phyloP scores from a whole-genome alignment of 1,140 invertebrate species.

The Drosophila hydei region DNA sequence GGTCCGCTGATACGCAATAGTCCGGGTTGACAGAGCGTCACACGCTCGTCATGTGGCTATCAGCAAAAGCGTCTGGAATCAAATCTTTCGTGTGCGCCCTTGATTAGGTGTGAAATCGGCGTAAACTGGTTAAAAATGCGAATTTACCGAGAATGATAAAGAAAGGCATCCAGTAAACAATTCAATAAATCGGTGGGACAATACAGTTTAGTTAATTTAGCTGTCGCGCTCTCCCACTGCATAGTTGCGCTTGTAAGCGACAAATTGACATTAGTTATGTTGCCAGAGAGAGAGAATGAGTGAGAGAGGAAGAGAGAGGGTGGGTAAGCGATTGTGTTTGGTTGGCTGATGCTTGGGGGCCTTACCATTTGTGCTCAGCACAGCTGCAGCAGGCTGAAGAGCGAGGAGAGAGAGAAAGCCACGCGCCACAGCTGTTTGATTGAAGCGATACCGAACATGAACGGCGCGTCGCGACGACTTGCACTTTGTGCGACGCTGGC shows the following conservation, averaged over 20 bases:
- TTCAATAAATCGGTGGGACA: slow-evolving; percentile 43
- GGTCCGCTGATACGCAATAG: slow-evolving; percentile 30
- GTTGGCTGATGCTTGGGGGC: too few species aligned
- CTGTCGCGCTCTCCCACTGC: slow-evolving; percentile 15
- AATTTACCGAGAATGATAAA: slow-evolving; percentile 41
- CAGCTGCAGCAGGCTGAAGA: neutral
- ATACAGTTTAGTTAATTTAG: slow-evolving; percentile 55
- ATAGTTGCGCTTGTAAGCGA: neutral
- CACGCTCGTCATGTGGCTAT: slow-evolving; percentile 75
- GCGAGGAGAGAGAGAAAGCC: slow-evolving; percentile 21
- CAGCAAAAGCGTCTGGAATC: slow-evolving; percentile 26
- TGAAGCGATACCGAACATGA: slow-evolving; percentile 9
- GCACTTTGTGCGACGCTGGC: slow-evolving; percentile 35
- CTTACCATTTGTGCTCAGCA: slow-evolving; percentile 15
- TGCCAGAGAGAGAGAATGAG: neutral
- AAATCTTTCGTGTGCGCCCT: slow-evolving; percentile 26
- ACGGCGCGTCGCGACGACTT: slow-evolving; percentile 8
- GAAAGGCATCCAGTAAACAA: slow-evolving; percentile 49
- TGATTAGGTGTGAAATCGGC: slow-evolving; percentile 59
- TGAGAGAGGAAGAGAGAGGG: neutral
- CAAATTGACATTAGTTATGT: slow-evolving; percentile 26
- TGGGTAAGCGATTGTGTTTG: neutral
- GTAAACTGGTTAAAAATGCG: slow-evolving; percentile 58
- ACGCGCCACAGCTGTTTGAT: slow-evolving; percentile 49
- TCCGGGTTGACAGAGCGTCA: slow-evolving; percentile 37